phyloP scores from a whole-genome alignment of 1,140 invertebrate genomes.

The Anastatus disparis region DNA sequence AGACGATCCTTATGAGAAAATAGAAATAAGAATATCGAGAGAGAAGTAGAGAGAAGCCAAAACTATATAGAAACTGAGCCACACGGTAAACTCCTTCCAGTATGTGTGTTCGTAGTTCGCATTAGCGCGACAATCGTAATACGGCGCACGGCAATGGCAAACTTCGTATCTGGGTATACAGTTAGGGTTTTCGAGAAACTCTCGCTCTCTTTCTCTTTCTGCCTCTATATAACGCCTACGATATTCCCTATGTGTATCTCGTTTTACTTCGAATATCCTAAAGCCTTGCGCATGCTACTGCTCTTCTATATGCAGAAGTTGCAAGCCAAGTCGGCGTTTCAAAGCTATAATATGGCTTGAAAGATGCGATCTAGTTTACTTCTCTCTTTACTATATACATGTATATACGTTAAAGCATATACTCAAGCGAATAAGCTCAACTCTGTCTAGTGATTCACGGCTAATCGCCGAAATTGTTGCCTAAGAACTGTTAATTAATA shows the following conservation, averaged over 20 bases:
- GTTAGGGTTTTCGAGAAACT: neutral
- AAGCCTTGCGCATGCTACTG: neutral
- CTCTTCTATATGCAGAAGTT: conserved; percentile 25
- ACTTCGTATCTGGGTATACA: conserved; percentile 31
- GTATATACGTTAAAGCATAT: too few relatives aligned
- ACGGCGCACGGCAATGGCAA: neutral
- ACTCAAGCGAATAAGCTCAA: neutral
- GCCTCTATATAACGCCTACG: too few relatives aligned
- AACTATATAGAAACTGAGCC: neutral
- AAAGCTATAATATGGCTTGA: conserved; percentile 8
- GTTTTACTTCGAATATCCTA: neutral
- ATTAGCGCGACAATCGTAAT: conserved; percentile 24
- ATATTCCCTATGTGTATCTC: too few relatives aligned
- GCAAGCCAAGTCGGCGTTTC: neutral
- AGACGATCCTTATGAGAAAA: too few relatives aligned
- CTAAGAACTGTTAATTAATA: conserved; percentile 15
- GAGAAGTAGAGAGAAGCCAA: neutral
- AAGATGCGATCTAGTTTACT: conserved; percentile 25
- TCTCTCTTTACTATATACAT: too few relatives aligned
- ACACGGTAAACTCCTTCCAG: neutral
- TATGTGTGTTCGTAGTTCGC: neutral
- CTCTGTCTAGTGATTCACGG: neutral
- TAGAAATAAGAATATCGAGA: neutral
- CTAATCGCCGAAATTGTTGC: conserved; percentile 21
- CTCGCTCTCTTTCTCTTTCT: too few relatives aligned